These are phyloP conservation scores for Sebastes steindachneri DNA, from an alignment of 2,797 vertebrate genomes.

Conservation along the genomic window DNA sequence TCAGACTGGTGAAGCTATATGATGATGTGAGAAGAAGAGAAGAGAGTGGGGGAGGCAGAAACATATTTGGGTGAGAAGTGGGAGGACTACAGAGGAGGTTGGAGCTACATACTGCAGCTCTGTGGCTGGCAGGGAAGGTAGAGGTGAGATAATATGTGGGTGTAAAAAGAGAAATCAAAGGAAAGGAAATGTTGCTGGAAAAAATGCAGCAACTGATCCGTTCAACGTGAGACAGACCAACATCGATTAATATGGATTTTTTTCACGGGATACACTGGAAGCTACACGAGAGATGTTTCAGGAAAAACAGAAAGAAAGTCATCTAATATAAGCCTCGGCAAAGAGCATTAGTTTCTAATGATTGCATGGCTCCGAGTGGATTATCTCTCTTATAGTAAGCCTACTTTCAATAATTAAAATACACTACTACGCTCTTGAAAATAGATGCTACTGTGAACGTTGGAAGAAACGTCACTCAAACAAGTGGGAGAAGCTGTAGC, in stretches of 20 bases:
- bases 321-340: not conserved
- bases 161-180: slow-evolving; percentile 50
- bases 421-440: not conserved
- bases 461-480: not conserved
- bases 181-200: slow-evolving; percentile 34
- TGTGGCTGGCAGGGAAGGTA: slow-evolving; percentile 62
- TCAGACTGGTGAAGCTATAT: not conserved
- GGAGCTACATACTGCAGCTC: slow-evolving; percentile 55
- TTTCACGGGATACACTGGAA: not conserved
- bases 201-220: slow-evolving; percentile 6
- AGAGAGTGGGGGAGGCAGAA: slow-evolving; percentile 63
- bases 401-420: not conserved
- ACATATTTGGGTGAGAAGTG: slow-evolving; percentile 73
- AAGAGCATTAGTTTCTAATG: not conserved
- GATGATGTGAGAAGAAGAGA: slow-evolving; percentile 29
- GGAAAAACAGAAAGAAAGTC: not conserved
- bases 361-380: not conserved
- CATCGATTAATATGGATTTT: not conserved
- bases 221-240: not conserved
- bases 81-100: slow-evolving; percentile 73
- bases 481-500: not conserved
- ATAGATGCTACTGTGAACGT: not conserved
- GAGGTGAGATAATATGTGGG: slow-evolving; percentile 71
- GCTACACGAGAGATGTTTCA: not conserved
- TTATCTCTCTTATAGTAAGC: not conserved